Base-by-base conservation (phyloP, 2,888 invertebrate genomes). In the Argyresthia albistria region DNA sequence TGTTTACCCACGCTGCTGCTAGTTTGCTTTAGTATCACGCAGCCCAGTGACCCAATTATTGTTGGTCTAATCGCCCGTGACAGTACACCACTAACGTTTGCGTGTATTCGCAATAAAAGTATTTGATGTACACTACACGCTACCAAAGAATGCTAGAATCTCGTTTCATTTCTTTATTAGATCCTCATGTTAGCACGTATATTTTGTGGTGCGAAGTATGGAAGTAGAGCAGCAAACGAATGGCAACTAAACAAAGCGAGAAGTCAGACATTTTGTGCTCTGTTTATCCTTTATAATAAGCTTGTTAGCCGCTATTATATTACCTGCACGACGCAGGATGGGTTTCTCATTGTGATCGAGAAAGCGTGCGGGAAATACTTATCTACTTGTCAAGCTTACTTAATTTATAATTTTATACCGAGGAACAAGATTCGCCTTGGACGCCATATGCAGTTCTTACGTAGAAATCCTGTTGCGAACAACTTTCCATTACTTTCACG, bases 21-120 rank as follows among this genome's bases (percentile, higher is more conserved):
- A 42, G 42, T 42, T 42, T 6, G 10, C 16, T 11, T 11, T 42
- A 12, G 35, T 35, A 47, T 35, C n/a, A 25, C 61, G 60, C 65
- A 73, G 64, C 77, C 75, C 60, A 72, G 60, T 81, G 70, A 75
- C 82, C 80, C 61, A 82, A 67, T 79, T 82, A 70, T 69, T 57
- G 56, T 58, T 39, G 9, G 39, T 66, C 64, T 73, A 74, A 79
- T 80, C 75, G 74, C 69, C 77, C 79, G 73, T 73, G 74, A 75
- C 78, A 76, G 69, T 67, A 66, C 60, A 66, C 65, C 25, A 25
- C 25, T 25, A 25, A 25, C 25, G 25, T 25, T 25, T 25, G 25
- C 25, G 25, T 25, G 25, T 25, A 25, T 6, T 25, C 25, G 25
- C 25, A 25, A 25, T n/a, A 66, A 65, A 63, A 69, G 39, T 39